Evolutionary conservation across 2,113 vertebrate species (phyloP), one percentile per base, ranked within the genome.

Genomic region (Perca schrenkii): DNA sequence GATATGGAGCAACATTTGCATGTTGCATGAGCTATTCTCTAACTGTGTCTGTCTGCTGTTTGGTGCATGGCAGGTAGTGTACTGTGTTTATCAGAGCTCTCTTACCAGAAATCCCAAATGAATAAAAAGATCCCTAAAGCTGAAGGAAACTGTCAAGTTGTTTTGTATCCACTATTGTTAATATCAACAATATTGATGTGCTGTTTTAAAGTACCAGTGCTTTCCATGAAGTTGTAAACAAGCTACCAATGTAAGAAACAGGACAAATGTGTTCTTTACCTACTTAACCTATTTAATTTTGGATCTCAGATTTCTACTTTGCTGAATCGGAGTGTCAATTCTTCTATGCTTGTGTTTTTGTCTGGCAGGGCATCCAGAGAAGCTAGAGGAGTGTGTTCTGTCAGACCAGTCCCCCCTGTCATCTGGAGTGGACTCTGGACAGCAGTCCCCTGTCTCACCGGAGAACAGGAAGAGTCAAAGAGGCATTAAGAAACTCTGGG

Each of bases 401-500:
- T 96, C 96, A 8, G 97, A 99, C 66, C 92, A 96, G 72, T 98
- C 97, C 1, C 96, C 97, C 10, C 85, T 95, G 36, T 97, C 98
- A 19, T 97, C 95, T 8, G 97, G 97, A 60, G 93, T 88, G 0
- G 97, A 99, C 78, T 97, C 97, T 0, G 92, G 96, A 17, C 94
- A 96, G 43, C 97, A 97, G 22, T 97, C 97, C 49, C 96, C 97
- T 0, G 66, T 97, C 87, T 97, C 96, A 46, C 95, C 97, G 17
- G 98, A 99, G 84, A 95, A 93, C 90, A 97, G 94, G 92, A 98
- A 96, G 91, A 96, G 88, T 74, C 96, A 97, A 83, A 96, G 96
- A 94, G 98, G 98, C 80, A 97, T 99, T 83, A 97, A 94, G 92
- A 99, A 97, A 78, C 97, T 99, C 75, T 99, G 98, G 98, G 98